Base-by-base conservation (phyloP, 2,797 vertebrate genomes). In the Argyrosomus regius region DNA sequence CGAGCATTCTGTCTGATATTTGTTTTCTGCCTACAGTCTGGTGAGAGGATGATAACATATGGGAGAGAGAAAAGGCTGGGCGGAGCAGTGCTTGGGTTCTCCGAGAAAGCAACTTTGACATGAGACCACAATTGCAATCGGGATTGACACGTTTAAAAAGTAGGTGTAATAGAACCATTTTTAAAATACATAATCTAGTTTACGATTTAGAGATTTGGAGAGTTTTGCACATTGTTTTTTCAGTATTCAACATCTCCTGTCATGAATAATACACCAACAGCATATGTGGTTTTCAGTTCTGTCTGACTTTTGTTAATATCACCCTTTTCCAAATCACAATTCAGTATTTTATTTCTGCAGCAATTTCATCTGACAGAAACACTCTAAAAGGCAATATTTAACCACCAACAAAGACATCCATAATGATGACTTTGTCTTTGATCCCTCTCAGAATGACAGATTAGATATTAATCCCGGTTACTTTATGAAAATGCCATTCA, bases 401-500 rank as follows among this genome's bases (percentile, higher is more conserved):
- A 78, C 52, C 18, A 64, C 26, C 50, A 80, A 78, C 72, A 79
- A 69, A 75, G 64, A 82, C n/a, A 16, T 52, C 64, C 24, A 81
- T 80, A 72, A 76, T 68, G 60, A 75, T 24, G 83, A 82, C 81
- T 72, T 77, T 77, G 61, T 59, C 70, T 87, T 88, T 89, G 69
- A 91, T 86, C 83, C 69, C 24, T 74, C 67, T 87, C 75, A 75
- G 77, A 87, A 89, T 87, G 86, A 88, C 84, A 90, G 80, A 92
- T 92, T 85, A 89, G 86, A 92, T 91, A 81, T 84, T 89, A 91
- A 90, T 88, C 88, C 61, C 0, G 45, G 68, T 62, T 63, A 63
- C 73, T 88, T 91, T 90, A 93, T 92, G 88, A 90, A 91, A 85
- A 89, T 86, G 89, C 50, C 88, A 88, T 83, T 90, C 87, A 90